A percentile compares a stretch with the other conserved stretches of the same genome.
phyloP scores from a whole-genome alignment of 2,888 invertebrate genomes.

The Torymus auratus region DNA sequence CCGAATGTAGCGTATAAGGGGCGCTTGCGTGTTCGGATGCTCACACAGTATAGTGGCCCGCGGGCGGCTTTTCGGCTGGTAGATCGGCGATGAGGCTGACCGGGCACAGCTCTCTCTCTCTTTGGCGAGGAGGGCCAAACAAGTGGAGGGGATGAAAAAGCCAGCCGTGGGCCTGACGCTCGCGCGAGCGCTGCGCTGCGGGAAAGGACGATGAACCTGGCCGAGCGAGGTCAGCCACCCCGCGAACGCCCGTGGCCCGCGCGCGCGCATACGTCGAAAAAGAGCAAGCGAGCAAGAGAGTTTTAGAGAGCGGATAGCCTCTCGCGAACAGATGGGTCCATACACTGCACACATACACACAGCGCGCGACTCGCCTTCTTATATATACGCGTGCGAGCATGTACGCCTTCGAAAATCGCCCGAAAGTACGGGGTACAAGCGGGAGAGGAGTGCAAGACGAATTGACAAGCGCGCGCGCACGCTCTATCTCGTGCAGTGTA shows the following conservation, averaged over 20 bases:
- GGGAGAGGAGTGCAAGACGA: no score
- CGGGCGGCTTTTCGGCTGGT: no score
- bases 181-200: not conserved
- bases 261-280: not conserved
- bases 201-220: constrained; percentile 56
- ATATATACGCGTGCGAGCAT: no score
- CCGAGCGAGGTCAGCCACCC: constrained; percentile 73
- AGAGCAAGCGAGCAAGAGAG: not conserved
- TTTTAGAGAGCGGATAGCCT: constrained; percentile 36
- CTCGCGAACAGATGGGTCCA: constrained; percentile 65
- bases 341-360: no score
- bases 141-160: constrained; percentile 69
- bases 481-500: no score
- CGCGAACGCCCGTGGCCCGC: constrained; percentile 62
- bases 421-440: no score
- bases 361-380: no score
- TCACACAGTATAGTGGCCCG: no score
- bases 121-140: constrained; percentile 29
- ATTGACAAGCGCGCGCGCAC: no score
- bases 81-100: constrained; percentile 11
- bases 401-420: no score
- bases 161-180: constrained; percentile 62
- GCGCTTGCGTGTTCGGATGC: constrained; percentile 25
- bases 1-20: constrained; percentile 59
- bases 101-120: not conserved